Evolutionary conservation across 2,113 vertebrate genomes (phyloP).

Genomic region (rabbit (Oryctolagus cuniculus)): DNA sequence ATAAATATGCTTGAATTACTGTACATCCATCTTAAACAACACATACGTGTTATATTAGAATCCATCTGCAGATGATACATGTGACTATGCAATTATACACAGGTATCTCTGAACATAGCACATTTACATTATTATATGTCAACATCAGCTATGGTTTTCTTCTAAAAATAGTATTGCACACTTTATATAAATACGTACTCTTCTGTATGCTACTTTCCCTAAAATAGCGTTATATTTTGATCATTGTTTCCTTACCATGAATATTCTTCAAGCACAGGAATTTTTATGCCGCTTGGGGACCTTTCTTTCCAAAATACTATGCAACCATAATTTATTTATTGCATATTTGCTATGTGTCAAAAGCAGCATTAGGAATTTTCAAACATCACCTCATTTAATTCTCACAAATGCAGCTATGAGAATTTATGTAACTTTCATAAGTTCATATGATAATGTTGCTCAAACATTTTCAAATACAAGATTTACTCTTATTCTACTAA

Average conservation of each 20-base stretch:
- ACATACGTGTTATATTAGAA: background rate
- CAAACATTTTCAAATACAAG: constrained; percentile 27
- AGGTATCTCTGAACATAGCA: background rate
- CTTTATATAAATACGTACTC: background rate
- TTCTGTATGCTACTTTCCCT: background rate
- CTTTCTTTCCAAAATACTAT: background rate
- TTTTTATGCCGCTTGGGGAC: background rate
- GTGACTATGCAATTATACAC: background rate
- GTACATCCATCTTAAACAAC: background rate
- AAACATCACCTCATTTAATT: constrained; percentile 16
- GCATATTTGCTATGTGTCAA: background rate
- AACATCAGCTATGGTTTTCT: background rate
- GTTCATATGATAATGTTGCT: background rate
- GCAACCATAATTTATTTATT: background rate
- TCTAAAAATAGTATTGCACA: background rate
- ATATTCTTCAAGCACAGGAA: background rate
- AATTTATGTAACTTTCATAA: background rate
- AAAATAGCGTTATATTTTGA: background rate
- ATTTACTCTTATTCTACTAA: background rate
- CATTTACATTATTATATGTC: background rate
- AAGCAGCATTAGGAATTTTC: constrained; percentile 27
- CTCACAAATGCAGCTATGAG: background rate
- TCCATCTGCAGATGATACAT: background rate
- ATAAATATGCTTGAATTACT: background rate
- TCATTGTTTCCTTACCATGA: background rate